These are phyloP conservation scores for Lordiphosa collinella DNA, from an alignment of 1,140 invertebrate species.

Conservation along the genomic window DNA sequence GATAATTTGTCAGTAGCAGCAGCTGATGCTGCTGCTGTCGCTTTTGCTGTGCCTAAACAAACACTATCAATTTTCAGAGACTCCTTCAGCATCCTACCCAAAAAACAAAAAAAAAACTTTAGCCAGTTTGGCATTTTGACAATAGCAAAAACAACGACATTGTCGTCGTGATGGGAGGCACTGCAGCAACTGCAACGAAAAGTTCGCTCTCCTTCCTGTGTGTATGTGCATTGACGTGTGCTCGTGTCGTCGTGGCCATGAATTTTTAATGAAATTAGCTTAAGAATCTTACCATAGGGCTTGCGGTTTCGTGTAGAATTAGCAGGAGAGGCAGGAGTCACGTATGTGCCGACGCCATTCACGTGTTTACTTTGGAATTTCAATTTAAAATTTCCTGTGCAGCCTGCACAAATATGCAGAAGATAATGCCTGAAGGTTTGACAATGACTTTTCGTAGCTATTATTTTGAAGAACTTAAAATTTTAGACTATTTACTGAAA, in stretches of 20 bases:
- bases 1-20: constrained; percentile 68
- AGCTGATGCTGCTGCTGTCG: constrained; percentile 16
- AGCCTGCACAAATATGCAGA: constrained; percentile 39
- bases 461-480: too few species aligned
- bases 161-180: neutral
- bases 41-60: constrained; percentile 38
- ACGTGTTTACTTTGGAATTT: constrained; percentile 50
- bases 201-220: constrained; percentile 4
- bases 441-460: too few species aligned
- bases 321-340: constrained; percentile 3
- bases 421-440: neutral
- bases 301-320: constrained; percentile 27
- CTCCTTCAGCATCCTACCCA: neutral
- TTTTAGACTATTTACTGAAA: too few species aligned
- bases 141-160: neutral
- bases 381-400: constrained; percentile 25
- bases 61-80: constrained; percentile 45
- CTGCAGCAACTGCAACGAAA: constrained; percentile 36
- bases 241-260: constrained; percentile 63
- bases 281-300: constrained; percentile 57
- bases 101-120: constrained; percentile 15
- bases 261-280: constrained; percentile 77
- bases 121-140: constrained; percentile 48
- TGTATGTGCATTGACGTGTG: constrained; percentile 34
- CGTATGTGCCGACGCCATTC: constrained; percentile 12